Conservation (phyloP, 2,113 vertebrate species). For the Podarcis cretensis region DNA sequence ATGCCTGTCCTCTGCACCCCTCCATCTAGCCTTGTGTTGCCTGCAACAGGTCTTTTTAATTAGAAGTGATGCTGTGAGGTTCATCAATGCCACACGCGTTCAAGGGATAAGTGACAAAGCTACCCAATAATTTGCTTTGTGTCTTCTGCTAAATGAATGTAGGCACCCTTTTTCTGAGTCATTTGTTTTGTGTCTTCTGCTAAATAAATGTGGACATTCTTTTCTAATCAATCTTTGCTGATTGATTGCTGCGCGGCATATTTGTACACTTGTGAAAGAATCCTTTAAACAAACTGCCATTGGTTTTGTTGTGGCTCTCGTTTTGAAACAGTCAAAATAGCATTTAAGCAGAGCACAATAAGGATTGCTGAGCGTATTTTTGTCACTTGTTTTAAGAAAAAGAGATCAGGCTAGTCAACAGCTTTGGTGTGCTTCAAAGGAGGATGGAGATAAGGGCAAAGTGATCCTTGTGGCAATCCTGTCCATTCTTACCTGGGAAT, state of each 20-base stretch:
- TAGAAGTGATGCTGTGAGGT: not conserved
- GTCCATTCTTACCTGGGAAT: not conserved
- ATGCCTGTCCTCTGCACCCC: no score
- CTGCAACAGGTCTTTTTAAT: conserved; percentile 7
- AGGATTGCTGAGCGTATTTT: not conserved
- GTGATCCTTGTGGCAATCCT: not conserved
- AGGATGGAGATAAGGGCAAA: no score
- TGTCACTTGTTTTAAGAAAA: no score
- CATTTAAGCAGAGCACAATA: not conserved
- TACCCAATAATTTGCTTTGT: not conserved
- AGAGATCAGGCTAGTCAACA: not conserved
- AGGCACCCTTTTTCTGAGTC: not conserved
- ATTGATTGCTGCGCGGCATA: not conserved
- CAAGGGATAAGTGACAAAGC: not conserved
- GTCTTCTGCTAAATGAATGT: not conserved
- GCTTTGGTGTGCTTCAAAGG: no score
- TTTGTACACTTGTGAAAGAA: not conserved
- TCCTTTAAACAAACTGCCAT: not conserved
- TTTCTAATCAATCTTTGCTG: not conserved
- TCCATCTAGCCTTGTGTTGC: not conserved
- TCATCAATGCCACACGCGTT: not conserved
- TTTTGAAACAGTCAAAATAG: not conserved
- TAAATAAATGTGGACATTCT: conserved; percentile 3
- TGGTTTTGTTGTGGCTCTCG: not conserved
- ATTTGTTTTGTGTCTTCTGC: not conserved